Base-by-base conservation (phyloP, 2,888 invertebrate genomes). In the Incurvaria masculella region DNA sequence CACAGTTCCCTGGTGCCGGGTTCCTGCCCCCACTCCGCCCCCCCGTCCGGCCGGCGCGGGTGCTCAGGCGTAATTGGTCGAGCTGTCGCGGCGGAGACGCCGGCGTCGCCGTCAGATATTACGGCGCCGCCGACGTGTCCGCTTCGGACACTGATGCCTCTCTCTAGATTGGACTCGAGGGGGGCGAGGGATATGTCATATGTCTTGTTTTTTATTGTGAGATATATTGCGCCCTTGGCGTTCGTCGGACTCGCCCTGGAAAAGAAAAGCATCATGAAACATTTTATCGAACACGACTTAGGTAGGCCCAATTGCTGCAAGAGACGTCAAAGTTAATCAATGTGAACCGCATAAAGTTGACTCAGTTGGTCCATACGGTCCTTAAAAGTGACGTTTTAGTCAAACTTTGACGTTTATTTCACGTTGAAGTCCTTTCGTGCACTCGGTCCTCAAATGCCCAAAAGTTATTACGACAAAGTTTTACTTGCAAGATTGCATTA, bases 191-290 rank as follows among this genome's bases (percentile, higher is more conserved):
- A 64, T 72, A 76, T 75, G 72, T 76, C 75, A 68, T 72, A 75
- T 58, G 78, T 76, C 67, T 70, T 74, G 68, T 78, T 76, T 67
- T 73, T 70, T 60, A 72, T 73, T 59, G 78, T 73, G 69, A 76
- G 72, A 68, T 73, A 76, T 62, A 76, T 68, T 55, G 74, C 72
- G 65, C 78, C 78, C 66, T 75, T 76, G 52, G 66, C 68, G 57
- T 70, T 66, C 53, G 60, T 66, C 56, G 60, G 60, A 52, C 62
- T 61, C 57, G 61, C 59, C 57, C 68, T 69, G 64, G 54, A 56
- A 52, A 60, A 57, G 61, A 52, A 62, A 53, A 61, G 58, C 55
- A 45, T 54, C 55, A 56, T 50, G 46, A 51, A 49, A 49, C 43
- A 51, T 45, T 52, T 47, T 50, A 27, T 47, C 33, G 45, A 52